Base-by-base conservation (phyloP, 2,888 invertebrate species). In the Cephus rjabovi region DNA sequence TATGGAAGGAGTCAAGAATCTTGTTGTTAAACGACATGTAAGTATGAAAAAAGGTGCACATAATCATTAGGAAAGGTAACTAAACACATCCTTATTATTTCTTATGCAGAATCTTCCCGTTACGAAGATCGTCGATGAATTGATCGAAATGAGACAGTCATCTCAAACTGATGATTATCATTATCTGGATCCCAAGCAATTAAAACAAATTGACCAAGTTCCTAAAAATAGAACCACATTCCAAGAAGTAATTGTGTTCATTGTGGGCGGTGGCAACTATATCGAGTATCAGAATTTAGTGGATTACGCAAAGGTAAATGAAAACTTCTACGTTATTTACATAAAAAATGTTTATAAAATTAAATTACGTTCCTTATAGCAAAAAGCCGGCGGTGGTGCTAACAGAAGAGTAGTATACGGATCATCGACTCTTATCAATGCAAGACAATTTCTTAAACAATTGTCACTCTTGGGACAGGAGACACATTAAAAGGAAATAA, bases 1-100 rank as follows among this genome's bases (percentile, higher is more conserved):
- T 0, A 99, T 99, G 99, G 99, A 99, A 92, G 99, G 99, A 69
- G 99, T 99, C 0, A 98, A 99, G 92, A 99, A 99, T 93, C 94
- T 99, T 87, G 99, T 99, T 31, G 97, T 99, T 12, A 99, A 99
- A 92, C 96, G 97, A 93, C 99, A 99, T 93, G 97, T 97, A 92
- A 94, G 95, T 94, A 74, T 71, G 0, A 56, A 69, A 30, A 34
- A 69, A 40, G 34, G 30, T 34, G 11, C 15, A 12, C 34, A 69
- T 31, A 37, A 75, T n/a, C 37, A 37, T 40, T 12, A 70, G 4
- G 3, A 6, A 56, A 6, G 33, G 33, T 73, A 2, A 34, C n/a
- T 33, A 79, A 76, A 68, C 3, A 11, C 70, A 78, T n/a, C 34
- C 56, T 56, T 33, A 33, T 37, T 79, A 79, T 80, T 81, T 83